Evolutionary conservation across 2,888 invertebrate genomes (phyloP), one percentile per base, ranked within the genome.

Genomic region (Listrodromus nycthemerus): DNA sequence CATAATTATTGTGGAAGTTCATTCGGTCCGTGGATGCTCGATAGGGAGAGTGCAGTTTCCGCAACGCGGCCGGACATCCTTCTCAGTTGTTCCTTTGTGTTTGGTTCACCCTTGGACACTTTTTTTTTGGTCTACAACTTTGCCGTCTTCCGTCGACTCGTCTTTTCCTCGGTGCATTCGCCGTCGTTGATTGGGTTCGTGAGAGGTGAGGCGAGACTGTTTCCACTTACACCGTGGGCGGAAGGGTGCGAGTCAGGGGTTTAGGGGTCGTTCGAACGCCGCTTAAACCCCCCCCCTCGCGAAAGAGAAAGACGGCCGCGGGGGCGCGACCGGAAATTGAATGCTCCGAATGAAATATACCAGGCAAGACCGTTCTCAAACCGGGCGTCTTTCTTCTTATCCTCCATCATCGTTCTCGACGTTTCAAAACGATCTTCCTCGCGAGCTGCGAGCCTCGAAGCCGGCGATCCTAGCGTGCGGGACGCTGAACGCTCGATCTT

Each of bases 341-440:
- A 91, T 90, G 90, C 88, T 87, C 86, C 83, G 88, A 90, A 90
- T 91, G 89, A 91, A 90, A 89, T 90, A 91, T 90, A 80, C 88
- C 83, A 81, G 80, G 41, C 65, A 7, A 24, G 50, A 58, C 67
- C 52, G 63, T 50, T 76, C 52, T 63, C 73, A 52, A 82, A 84
- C 70, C 21, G 55, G 41, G 70, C 63, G 73, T 61, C 69, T 63
- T 61, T 61, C 52, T 33, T 70, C 74, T 21, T 61, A 30, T 74
- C 50, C 61, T 10, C 13, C 10, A 13, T 55, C 55, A 10, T 24
- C 21, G 21, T 19, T 13, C 55, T 24, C 55, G 55, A 45, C 24
- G 24, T 55, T 55, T 55, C 55, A 10, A 55, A 55, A 61, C 30
- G 27, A 27, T 58, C 21, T 58, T 30, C n/a, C 61, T 27, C 61